Conservation (phyloP, 2,797 vertebrate species). For the Lutjanus campechanus region DNA sequence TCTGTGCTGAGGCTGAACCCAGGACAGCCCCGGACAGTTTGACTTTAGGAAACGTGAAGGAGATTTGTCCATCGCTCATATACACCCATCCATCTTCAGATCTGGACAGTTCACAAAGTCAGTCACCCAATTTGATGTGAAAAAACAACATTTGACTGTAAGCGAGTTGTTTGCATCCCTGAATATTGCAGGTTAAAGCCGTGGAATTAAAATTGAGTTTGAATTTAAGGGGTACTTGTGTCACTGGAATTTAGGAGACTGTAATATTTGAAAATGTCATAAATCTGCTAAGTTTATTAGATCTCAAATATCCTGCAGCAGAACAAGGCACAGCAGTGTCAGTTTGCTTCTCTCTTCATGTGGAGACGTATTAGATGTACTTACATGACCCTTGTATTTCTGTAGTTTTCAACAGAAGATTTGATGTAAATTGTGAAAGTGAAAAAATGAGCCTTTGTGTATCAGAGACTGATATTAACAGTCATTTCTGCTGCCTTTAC, state of each 20-base stretch:
- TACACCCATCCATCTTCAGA: no score
- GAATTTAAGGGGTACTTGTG: neutral
- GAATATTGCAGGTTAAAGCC: neutral
- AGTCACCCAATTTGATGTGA: no score
- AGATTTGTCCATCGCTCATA: no score
- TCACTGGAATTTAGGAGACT: neutral
- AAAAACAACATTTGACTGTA: no score
- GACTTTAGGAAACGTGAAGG: no score
- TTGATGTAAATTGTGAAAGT: neutral
- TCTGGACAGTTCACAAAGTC: no score
- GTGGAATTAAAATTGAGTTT: neutral
- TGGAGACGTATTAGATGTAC: neutral
- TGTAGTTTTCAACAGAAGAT: neutral
- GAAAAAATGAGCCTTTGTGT: neutral
- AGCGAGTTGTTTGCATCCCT: no score
- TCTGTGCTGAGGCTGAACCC: no score
- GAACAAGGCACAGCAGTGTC: neutral
- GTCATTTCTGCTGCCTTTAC: neutral
- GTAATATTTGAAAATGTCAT: neutral
- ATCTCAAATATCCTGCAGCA: no score
- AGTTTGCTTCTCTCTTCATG: neutral
- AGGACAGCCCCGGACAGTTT: no score
- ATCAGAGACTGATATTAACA: neutral
- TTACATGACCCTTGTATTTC: no score
- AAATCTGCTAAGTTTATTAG: neutral